phyloP scores from a whole-genome alignment of 2,113 vertebrate genomes.

The Emydura subglobosa region DNA sequence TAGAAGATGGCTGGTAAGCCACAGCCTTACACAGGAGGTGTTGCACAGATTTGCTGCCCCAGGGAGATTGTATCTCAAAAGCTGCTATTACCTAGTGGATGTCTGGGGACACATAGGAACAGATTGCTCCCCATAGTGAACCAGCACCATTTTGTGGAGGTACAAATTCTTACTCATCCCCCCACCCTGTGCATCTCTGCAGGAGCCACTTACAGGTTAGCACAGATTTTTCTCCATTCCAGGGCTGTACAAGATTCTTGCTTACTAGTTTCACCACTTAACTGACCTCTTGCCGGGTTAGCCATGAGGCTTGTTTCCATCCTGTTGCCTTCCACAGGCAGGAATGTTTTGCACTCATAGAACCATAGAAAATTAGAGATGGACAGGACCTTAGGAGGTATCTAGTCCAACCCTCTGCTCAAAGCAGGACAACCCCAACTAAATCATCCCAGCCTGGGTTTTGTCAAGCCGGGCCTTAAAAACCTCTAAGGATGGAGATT shows the following conservation, averaged over 20 bases:
- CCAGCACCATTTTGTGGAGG: background rate
- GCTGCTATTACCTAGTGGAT: background rate
- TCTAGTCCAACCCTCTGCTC: too few species aligned
- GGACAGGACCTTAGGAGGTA: too few species aligned
- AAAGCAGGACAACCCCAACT: too few species aligned
- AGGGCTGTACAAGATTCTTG: background rate
- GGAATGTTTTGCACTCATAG: background rate
- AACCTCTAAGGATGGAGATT: too few species aligned
- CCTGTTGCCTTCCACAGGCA: fast-evolving
- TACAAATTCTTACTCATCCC: background rate
- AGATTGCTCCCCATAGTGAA: background rate
- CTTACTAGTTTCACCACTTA: background rate
- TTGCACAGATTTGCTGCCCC: background rate
- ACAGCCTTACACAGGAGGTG: background rate
- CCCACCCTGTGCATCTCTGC: background rate
- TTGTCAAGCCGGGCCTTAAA: too few species aligned
- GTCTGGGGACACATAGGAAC: background rate
- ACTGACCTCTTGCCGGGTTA: background rate
- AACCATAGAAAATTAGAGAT: background rate
- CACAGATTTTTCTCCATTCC: background rate
- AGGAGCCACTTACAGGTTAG: background rate
- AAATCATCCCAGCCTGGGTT: too few species aligned
- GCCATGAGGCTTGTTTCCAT: background rate
- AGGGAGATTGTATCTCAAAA: background rate
- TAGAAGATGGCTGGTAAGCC: background rate